A percentile compares a stretch with the other conserved stretches of the same genome.
Conservation (phyloP, 2,797 vertebrate genomes). For the Fratercula arctica region DNA sequence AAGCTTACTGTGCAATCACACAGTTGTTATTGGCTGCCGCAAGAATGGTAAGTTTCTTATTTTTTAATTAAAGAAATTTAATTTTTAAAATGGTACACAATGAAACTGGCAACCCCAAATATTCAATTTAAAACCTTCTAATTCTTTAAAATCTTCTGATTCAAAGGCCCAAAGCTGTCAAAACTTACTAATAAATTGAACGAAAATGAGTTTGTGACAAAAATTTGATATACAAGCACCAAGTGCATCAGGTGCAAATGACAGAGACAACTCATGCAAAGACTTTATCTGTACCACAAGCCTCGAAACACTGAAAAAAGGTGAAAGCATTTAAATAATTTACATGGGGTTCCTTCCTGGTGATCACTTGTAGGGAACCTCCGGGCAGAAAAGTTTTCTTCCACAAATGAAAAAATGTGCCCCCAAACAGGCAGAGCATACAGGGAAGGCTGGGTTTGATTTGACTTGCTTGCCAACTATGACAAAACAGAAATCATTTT, state of each 20-base stretch:
- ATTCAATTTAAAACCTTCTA: constrained; percentile 48
- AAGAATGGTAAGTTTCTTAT: background rate
- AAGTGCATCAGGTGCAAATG: background rate
- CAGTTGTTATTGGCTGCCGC: background rate
- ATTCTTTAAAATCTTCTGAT: constrained; percentile 53
- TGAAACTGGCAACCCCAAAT: constrained; percentile 34
- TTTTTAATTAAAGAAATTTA: background rate
- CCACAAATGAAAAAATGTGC: background rate
- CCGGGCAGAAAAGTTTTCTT: background rate
- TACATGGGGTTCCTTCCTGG: background rate
- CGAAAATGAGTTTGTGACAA: constrained; percentile 47
- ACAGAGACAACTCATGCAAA: background rate
- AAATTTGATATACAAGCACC: background rate
- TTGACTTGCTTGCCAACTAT: background rate
- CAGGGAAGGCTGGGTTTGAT: background rate
- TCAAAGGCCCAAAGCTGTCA: constrained; percentile 62
- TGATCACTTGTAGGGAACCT: background rate
- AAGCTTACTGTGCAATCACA: background rate
- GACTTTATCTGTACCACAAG: background rate
- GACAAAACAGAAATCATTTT: constrained; percentile 20
- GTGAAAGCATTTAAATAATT: background rate
- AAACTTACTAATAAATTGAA: constrained; percentile 65
- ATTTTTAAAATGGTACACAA: background rate
- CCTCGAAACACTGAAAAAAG: background rate
- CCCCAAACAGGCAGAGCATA: background rate